phyloP scores from a whole-genome alignment of 1,140 invertebrate species.

The Eumaeus atala region DNA sequence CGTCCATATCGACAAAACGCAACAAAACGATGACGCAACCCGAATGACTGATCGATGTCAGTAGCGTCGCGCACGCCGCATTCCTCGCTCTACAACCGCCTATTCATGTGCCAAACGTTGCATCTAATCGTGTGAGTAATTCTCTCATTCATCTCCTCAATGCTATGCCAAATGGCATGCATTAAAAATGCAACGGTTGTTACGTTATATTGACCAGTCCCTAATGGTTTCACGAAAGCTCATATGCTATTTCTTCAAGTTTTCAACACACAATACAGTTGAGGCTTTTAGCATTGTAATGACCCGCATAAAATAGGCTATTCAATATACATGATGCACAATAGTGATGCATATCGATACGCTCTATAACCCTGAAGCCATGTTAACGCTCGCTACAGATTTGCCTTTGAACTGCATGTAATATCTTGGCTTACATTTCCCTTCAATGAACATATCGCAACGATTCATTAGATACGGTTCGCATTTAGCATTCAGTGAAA shows the following conservation, averaged over 20 bases:
- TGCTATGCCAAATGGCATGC: slow-evolving; percentile 20
- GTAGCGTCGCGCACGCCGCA: slow-evolving; percentile 23
- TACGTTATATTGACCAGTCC: neutral
- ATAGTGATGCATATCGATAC: slow-evolving; percentile 38
- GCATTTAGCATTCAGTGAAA: neutral
- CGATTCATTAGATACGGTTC: slow-evolving; percentile 5
- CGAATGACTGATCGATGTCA: neutral
- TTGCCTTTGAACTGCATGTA: slow-evolving; percentile 2
- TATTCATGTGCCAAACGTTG: slow-evolving; percentile 46
- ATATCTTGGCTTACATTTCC: slow-evolving; percentile 6
- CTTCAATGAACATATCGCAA: slow-evolving; percentile 4
- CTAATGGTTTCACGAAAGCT: neutral
- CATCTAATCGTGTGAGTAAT: slow-evolving; percentile 53
- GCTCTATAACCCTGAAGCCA: slow-evolving; percentile 57
- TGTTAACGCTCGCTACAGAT: slow-evolving; percentile 50
- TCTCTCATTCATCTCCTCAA: slow-evolving; percentile 39
- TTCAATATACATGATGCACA: slow-evolving; percentile 8
- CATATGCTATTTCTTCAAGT: too few relatives aligned
- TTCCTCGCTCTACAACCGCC: slow-evolving; percentile 37
- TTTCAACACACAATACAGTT: neutral
- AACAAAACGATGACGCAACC: neutral
- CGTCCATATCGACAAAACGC: too few relatives aligned
- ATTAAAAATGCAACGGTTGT: slow-evolving; percentile 18
- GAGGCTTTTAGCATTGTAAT: slow-evolving; percentile 15
- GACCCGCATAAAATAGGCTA: slow-evolving; percentile 16